Evolutionary conservation across 2,113 vertebrate genomes (phyloP).

Genomic region (Heloderma charlesbogerti): DNA sequence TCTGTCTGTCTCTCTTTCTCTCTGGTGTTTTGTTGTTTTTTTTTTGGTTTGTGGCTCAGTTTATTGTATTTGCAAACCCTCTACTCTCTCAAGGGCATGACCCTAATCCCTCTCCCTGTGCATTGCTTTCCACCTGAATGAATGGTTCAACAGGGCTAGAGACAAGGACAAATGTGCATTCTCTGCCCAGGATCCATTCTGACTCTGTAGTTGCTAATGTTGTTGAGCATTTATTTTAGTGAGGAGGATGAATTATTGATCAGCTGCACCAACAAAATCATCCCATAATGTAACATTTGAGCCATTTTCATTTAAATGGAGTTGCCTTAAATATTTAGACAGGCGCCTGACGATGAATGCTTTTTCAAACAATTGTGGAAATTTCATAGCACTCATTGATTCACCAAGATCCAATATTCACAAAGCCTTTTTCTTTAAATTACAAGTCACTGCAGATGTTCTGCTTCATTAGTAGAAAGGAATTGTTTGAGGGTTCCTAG

Average conservation of each 20-base stretch:
- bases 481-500: conserved; percentile 60
- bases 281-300: conserved; percentile 41
- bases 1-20: no score
- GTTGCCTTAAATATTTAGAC: conserved; percentile 58
- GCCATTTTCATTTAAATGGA: conserved; percentile 54
- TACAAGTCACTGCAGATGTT: conserved; percentile 69
- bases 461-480: conserved; percentile 63
- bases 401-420: conserved; percentile 70
- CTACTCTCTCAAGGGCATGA: background rate
- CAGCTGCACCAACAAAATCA: conserved; percentile 15
- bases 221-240: conserved; percentile 19
- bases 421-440: conserved; percentile 78
- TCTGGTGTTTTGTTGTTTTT: background rate
- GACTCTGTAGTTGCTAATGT: background rate
- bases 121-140: background rate
- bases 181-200: background rate
- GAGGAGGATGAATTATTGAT: conserved; percentile 31
- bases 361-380: conserved; percentile 66
- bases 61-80: background rate
- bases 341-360: conserved; percentile 39
- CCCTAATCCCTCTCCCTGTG: background rate
- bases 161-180: background rate
- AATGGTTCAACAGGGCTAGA: background rate
- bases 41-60: background rate
- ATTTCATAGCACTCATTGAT: conserved; percentile 76